Conservation (phyloP, 2,113 vertebrate genomes). For the Sterrhoptilus dennistouni region DNA sequence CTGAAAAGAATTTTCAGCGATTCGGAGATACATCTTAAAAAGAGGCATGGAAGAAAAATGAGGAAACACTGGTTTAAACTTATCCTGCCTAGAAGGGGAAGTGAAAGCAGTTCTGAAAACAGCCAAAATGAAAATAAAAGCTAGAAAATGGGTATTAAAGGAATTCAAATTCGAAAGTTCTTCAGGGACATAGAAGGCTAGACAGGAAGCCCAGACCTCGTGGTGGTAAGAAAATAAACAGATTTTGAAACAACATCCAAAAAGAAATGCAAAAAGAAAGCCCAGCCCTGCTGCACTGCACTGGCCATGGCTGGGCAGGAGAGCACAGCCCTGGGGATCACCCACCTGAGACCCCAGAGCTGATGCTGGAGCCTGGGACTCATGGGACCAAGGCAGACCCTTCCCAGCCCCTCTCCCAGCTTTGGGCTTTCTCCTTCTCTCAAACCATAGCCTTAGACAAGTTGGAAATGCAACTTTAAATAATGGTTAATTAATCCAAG, state of each 20-base stretch:
- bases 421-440: background rate
- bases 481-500: background rate
- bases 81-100: background rate
- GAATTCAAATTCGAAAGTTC: background rate
- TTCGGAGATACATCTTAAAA: background rate
- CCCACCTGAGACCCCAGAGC: rapidly evolving
- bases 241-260: background rate
- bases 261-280: background rate
- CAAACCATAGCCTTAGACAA: background rate
- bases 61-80: background rate
- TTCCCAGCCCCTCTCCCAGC: background rate
- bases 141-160: background rate
- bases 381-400: background rate
- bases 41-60: background rate
- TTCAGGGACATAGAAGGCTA: background rate
- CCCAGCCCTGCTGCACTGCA: background rate
- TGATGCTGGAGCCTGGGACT: background rate
- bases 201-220: background rate
- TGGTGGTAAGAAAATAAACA: background rate
- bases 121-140: background rate
- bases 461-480: background rate
- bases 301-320: background rate
- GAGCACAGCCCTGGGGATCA: background rate
- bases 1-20: background rate
- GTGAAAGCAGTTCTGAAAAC: background rate